Conservation (phyloP, 2,888 invertebrate species). For the Tenodera sinensis region DNA sequence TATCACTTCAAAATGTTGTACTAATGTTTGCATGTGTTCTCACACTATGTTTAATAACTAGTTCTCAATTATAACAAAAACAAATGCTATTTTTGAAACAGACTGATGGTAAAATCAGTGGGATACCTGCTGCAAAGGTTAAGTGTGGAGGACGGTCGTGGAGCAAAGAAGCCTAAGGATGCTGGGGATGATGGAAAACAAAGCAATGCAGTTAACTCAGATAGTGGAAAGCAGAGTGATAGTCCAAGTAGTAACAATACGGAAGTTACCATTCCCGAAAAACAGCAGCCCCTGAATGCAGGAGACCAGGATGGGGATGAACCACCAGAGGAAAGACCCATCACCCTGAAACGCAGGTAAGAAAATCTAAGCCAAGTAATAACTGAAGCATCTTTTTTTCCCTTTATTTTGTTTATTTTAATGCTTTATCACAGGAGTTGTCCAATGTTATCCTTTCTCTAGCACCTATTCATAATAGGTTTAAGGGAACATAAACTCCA, state of each 20-base stretch:
- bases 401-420: no score
- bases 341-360: conserved; percentile 55
- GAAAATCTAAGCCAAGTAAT: neutral
- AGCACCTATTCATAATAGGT: no score
- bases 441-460: no score
- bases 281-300: neutral
- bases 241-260: neutral
- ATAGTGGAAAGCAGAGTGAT: neutral
- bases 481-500: no score
- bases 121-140: conserved; percentile 56
- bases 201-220: neutral
- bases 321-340: conserved; percentile 51
- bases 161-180: neutral
- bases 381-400: no score
- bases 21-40: no score
- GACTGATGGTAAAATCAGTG: conserved; percentile 49
- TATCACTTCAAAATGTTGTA: no score
- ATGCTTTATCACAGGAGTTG: no score
- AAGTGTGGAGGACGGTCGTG: conserved; percentile 45
- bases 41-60: no score
- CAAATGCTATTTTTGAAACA: conserved; percentile 33
- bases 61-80: neutral
- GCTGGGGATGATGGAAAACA: conserved; percentile 27
- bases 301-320: conserved; percentile 47
- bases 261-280: neutral